Conservation (phyloP, 2,797 vertebrate species). For the Neopelma chrysocephalum region DNA sequence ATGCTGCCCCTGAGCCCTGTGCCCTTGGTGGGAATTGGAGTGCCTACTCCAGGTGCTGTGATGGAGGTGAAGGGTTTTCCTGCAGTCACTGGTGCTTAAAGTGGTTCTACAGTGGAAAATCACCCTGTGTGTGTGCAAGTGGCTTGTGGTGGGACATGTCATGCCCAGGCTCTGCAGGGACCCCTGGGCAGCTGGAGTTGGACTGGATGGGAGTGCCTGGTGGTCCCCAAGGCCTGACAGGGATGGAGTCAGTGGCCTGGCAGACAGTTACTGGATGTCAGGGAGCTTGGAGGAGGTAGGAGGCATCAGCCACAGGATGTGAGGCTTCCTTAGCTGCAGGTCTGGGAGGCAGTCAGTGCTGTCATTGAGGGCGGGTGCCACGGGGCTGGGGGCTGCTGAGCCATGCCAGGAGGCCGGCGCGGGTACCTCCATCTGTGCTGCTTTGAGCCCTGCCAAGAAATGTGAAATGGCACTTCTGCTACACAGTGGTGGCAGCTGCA, state of each 20-base stretch:
- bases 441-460: conserved; percentile 43
- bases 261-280: neutral
- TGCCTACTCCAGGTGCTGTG: neutral
- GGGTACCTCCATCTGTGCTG: conserved; percentile 32
- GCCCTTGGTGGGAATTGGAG: neutral
- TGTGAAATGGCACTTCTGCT: conserved; percentile 49
- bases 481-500: neutral
- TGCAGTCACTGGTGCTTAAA: neutral
- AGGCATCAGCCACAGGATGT: neutral
- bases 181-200: rapidly evolving
- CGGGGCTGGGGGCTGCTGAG: neutral
- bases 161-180: neutral
- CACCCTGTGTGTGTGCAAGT: rapidly evolving
- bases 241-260: neutral
- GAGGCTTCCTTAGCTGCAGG: neutral
- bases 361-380: neutral
- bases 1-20: neutral
- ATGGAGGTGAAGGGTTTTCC: neutral
- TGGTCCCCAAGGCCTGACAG: neutral
- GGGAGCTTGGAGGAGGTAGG: neutral
- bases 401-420: neutral
- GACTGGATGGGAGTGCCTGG: neutral
- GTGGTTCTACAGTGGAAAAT: neutral
- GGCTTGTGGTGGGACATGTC: neutral
- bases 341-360: rapidly evolving